Conservation (phyloP, 2,888 invertebrate genomes). For the Seladonia tumulorum region DNA sequence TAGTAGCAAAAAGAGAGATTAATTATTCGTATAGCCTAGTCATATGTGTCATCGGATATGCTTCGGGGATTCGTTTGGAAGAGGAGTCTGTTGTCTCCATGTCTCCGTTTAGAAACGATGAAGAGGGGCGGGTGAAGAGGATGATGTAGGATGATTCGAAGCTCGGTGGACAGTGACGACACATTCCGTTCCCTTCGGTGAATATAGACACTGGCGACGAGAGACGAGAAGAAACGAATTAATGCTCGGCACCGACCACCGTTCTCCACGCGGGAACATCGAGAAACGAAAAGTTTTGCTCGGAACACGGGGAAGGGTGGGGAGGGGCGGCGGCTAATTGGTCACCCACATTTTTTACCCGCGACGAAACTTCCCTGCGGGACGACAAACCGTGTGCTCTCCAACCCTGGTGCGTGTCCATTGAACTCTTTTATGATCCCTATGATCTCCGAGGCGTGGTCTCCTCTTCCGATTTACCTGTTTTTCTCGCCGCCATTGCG, state of each 20-base stretch:
- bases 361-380: conserved; percentile 20
- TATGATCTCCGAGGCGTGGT: not conserved
- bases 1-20: conserved; percentile 68
- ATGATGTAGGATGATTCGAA: conserved; percentile 9
- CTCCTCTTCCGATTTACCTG: not conserved
- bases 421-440: not conserved
- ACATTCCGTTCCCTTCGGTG: not conserved
- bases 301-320: conserved; percentile 13
- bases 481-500: not conserved
- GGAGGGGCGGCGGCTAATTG: conserved; percentile 2
- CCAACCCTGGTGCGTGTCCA: not conserved
- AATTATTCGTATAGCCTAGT: conserved; percentile 76
- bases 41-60: conserved; percentile 82
- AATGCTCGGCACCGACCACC: conserved; percentile 26
- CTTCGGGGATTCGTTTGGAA: conserved; percentile 71
- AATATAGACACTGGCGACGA: conserved; percentile 31
- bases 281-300: conserved; percentile 25
- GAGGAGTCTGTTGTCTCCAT: not conserved
- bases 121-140: not conserved
- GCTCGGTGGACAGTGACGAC: conserved; percentile 20
- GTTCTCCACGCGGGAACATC: conserved; percentile 27
- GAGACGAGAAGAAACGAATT: conserved; percentile 30
- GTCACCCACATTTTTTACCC: conserved; percentile 27
- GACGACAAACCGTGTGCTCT: conserved; percentile 33
- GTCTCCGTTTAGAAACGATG: conserved; percentile 8